Base-by-base conservation (phyloP, 2,888 invertebrate genomes). In the Conops quadrifasciatus region DNA sequence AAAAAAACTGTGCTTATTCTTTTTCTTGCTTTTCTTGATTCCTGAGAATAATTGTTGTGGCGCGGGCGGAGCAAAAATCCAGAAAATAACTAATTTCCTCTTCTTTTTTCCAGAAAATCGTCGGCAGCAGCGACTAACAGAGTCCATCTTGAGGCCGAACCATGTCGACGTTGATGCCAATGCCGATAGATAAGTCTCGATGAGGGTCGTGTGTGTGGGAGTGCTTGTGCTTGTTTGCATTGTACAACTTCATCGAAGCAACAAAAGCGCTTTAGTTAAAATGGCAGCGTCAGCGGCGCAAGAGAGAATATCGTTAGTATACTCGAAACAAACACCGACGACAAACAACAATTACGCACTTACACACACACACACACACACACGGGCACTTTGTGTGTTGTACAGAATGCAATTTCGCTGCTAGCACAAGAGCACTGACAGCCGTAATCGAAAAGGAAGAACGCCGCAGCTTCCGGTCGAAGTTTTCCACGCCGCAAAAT, bases 351-450 rank as follows among this genome's bases (percentile, higher is more conserved):
- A 36, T 36, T 36, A 36, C 36, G 36, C 36, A 36, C 36, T 36
- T 56, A 70, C 70, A 24, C 7, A 66, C 24, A 62, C 43, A 53
- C 64, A 43, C 11, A 24, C 49, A 51, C 47, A 49, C 51, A 49
- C 49, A 16, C 64, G 19, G 11, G 19, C 9, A 30, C 11, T n/a
- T 16, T n/a, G 9, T 11, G 43, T 43, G 45, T 19, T 63, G 5
- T 24, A 36, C 19, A n/a, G 21, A 30, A 15, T 49, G 21, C 64
- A 65, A 19, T 63, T 49, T 49, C 24, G 1, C 5, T 13, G 43
- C 45, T 13, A 28, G 51, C 26, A 51, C 21, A 65, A 28, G 16
- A 51, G 13, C 63, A 24, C 24, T 45, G 24, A 16, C 28, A 58
- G 24, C 58, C 28, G 24, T 36, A 24, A 24, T 15, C 19, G 53